Evolutionary conservation across 2,113 vertebrate species (phyloP).

Genomic region (Oryzias celebensis): DNA sequence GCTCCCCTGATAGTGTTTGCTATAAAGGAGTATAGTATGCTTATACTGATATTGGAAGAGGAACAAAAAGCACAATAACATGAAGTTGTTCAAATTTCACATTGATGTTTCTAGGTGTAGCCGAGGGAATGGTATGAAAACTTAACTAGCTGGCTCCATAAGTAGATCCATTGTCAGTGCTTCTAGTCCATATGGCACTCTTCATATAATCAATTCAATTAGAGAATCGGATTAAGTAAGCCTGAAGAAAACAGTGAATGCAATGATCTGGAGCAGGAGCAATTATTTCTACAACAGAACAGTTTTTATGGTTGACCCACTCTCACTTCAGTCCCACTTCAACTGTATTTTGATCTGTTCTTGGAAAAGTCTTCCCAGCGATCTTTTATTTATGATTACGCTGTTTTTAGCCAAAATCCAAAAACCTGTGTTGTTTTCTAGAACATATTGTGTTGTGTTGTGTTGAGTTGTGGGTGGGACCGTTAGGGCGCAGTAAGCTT

Average conservation of each 20-base stretch:
- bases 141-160: conserved; percentile 45
- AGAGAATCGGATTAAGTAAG: conserved; percentile 65
- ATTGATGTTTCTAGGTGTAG: conserved; percentile 54
- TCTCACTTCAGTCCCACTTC: too few species aligned
- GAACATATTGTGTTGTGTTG: too few species aligned
- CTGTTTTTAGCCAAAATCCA: too few species aligned
- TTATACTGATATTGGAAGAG: conserved; percentile 47
- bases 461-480: too few species aligned
- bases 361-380: too few species aligned
- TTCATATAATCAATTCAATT: conserved; percentile 63
- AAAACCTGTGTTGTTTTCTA: too few species aligned
- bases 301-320: too few species aligned
- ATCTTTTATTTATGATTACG: too few species aligned
- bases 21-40: conserved; percentile 44
- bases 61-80: conserved; percentile 22
- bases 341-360: too few species aligned
- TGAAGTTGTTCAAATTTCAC: conserved; percentile 73
- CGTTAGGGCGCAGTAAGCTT: too few species aligned
- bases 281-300: neutral
- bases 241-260: conserved; percentile 29
- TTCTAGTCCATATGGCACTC: conserved; percentile 60
- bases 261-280: conserved; percentile 23
- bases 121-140: conserved; percentile 32
- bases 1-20: conserved; percentile 67
- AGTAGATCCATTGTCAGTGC: conserved; percentile 67